phyloP scores from a whole-genome alignment of 2,797 vertebrate species.

The Distichodus sexfasciatus region DNA sequence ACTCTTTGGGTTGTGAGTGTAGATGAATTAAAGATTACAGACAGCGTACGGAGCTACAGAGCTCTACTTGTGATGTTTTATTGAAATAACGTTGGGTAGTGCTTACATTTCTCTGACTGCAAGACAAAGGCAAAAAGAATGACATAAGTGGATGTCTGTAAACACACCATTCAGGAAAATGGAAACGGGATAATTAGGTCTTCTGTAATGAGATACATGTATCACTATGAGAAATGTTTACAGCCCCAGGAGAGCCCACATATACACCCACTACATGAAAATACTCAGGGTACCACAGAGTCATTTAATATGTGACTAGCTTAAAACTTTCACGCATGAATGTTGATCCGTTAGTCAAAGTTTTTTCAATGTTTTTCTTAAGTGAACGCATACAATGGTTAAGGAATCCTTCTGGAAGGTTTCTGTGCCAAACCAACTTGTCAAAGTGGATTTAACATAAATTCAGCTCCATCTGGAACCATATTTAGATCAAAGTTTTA shows the following conservation, averaged over 20 bases:
- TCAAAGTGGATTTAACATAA: too few relatives aligned
- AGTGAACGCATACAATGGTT: too few relatives aligned
- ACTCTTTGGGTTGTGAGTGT: background rate
- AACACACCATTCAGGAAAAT: constrained; percentile 7
- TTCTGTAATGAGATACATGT: constrained; percentile 39
- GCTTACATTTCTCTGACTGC: background rate
- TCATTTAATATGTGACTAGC: too few relatives aligned
- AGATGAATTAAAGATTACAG: constrained; percentile 20
- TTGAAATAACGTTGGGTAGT: background rate
- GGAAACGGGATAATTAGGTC: constrained; percentile 35
- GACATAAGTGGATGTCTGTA: background rate
- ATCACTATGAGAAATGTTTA: constrained; percentile 22
- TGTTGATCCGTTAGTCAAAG: too few relatives aligned
- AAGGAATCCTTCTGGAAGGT: too few relatives aligned
- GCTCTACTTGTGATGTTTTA: constrained; percentile 20
- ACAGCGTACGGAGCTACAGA: background rate
- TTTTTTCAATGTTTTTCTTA: too few relatives aligned
- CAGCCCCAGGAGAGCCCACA: background rate
- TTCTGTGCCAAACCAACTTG: too few relatives aligned
- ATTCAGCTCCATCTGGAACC: too few relatives aligned
- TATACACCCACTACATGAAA: background rate
- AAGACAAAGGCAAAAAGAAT: too few relatives aligned
- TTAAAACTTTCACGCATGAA: too few relatives aligned
- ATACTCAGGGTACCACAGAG: too few relatives aligned
- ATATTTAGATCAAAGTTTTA: too few relatives aligned